phyloP scores from a whole-genome alignment of 1,140 invertebrate genomes.

The Drosophila paulistorum region DNA sequence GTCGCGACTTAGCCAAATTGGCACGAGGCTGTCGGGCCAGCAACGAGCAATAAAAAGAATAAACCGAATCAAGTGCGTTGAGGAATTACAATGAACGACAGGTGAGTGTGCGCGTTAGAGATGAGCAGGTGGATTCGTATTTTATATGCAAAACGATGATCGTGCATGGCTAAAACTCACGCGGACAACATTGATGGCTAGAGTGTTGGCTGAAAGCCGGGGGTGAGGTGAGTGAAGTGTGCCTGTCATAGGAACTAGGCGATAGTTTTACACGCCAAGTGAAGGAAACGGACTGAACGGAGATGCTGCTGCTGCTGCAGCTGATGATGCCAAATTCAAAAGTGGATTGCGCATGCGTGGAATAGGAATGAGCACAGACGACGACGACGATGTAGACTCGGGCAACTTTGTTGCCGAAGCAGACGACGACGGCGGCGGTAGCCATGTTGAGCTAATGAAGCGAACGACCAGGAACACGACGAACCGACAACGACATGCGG shows the following conservation, averaged over 20 bases:
- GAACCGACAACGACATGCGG: not conserved
- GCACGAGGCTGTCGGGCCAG: constrained; percentile 39
- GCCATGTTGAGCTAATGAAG: constrained; percentile 70
- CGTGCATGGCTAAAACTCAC: not conserved
- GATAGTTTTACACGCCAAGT: constrained; percentile 73
- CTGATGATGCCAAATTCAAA: constrained; percentile 74
- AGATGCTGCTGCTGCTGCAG: constrained; percentile 56
- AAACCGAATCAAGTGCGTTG: constrained; percentile 51
- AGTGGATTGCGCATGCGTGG: constrained; percentile 75
- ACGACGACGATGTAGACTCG: constrained; percentile 7
- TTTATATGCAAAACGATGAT: not conserved
- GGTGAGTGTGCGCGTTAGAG: not conserved
- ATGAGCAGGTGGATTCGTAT: not conserved
- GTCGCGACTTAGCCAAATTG: constrained; percentile 73
- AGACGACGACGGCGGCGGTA: not conserved
- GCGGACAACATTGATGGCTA: not conserved
- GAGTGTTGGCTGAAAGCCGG: too few relatives aligned
- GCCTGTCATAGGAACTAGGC: constrained; percentile 59
- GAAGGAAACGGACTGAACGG: constrained; percentile 30
- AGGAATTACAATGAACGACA: constrained; percentile 67
- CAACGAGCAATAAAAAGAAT: constrained; percentile 29
- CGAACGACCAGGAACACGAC: constrained; percentile 41
- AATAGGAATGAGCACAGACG: constrained; percentile 67
- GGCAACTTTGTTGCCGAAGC: constrained; percentile 47
- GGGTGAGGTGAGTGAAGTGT: constrained; percentile 42